Base-by-base conservation (phyloP, 1,140 invertebrate species). In the Ganaspis sp. region DNA sequence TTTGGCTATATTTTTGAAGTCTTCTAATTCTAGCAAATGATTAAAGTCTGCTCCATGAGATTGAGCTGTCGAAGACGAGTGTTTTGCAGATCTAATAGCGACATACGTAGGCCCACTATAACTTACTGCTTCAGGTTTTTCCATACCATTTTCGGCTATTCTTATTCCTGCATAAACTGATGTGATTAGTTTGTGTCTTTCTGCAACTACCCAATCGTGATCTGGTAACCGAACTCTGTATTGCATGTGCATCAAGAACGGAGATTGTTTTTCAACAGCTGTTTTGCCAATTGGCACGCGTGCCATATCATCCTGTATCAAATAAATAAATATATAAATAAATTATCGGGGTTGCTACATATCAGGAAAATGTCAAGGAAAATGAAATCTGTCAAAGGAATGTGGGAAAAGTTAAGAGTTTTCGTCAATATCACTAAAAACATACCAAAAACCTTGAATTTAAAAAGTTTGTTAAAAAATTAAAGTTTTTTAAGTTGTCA, bases 131-230 rank as follows among this genome's bases (percentile, higher is more conserved):
- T 87, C 78, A 73, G 74, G 69, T 64, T 82, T 75, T 74, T 78
- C 83, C n/a, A 84, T 74, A 19, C 53, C 54, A 70, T 83, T 78
- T 53, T 77, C 71, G 69, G 81, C 70, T 38, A 87, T 74, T 34
- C 76, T 80, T 70, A 83, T 73, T 40, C 81, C 84, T 64, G 89
- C 87, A 81, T 89, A 89, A 45, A 88, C 85, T 76, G 77, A 84
- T 70, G 85, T 86, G 73, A 88, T 89, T 49, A 91, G 74, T 83
- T 91, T 89, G 75, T 91, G 88, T 37, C 79, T 74, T 54, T 77
- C 71, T 54, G 84, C 89, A 58, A 90, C 83, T 9, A 87, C 85
- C 80, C 82, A 90, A 76, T 91, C 90, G 85, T 90, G 89, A 78
- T 70, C 69, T 12, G 69, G 69, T 8, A 70, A 40, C 38, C 34